Evolutionary conservation across 92 coral and sea anemone species (phyloP), one percentile per base, ranked within the genome.

Genomic region (Montipora capitata): DNA sequence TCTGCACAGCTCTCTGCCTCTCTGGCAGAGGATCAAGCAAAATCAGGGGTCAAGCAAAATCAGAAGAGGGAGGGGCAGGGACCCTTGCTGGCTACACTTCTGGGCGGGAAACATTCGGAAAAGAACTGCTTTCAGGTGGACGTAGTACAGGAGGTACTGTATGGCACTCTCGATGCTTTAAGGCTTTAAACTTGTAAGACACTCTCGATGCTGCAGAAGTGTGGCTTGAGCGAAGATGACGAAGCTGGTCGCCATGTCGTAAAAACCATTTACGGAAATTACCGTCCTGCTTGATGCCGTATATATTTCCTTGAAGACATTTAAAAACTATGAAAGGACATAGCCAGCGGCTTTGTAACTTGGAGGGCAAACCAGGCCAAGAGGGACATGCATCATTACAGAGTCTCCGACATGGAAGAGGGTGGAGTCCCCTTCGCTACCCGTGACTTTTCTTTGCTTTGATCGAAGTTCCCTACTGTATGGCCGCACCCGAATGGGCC

Each of bases 161-260:
- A 45, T 45, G 66, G 62, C 66, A 61, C 66, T 61, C 66, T 61
- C 20, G 35, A 10, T 61, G 5, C 66, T 13, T 18, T 18, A 18
- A 18, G 20, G 20, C 20, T 27, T 61, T 20, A 27, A 61, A 14
- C 66, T 61, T 10, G 66, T 61, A 13, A 61, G 66, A 14, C 66
- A 61, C 66, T 61, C 66, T 61, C 20, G 35, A 10, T 61, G 5
- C 66, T 13, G 13, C 35, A 4, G 13, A 14, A 20, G 66, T 61
- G 14, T 61, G 87, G 41, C 85, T 16, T 56, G 48, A 65, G 40
- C 40, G 45, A 73, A 86, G 27, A n/a, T 67, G 67, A 54, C 68
- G 81, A 52, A 81, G 88, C 74, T 91, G 94, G 45, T 91, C 94
- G 68, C 77, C 65, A 70, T 86, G 87, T 15, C 84, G 74, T 17